These are phyloP conservation scores for Conomelus anceps DNA, from an alignment of 2,888 invertebrate genomes.

Conservation along the genomic window DNA sequence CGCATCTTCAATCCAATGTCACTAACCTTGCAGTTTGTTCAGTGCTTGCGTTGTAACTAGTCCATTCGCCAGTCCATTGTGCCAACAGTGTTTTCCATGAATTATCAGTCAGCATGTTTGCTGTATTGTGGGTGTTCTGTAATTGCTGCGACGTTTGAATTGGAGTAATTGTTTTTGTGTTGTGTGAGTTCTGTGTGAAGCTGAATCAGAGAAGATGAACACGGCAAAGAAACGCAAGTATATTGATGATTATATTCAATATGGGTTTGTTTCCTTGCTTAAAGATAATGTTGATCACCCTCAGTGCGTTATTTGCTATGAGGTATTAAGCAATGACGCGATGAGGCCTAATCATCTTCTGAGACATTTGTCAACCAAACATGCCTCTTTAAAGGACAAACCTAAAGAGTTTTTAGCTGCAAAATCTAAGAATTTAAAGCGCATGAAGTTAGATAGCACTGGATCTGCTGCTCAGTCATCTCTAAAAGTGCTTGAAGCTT, in stretches of 20 bases:
- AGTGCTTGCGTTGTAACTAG: no score
- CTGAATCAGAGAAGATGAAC: background rate
- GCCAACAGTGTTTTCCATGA: no score
- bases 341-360: constrained; percentile 7
- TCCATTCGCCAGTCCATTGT: no score
- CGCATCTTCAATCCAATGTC: no score
- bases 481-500: constrained; percentile 11
- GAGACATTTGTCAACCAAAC: constrained; percentile 12
- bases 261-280: constrained; percentile 4
- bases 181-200: background rate
- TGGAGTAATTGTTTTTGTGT: background rate
- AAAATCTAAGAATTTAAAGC: constrained; percentile 8
- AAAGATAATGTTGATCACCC: constrained; percentile 6
- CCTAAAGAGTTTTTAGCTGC: constrained; percentile 8
- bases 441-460: background rate
- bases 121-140: no score
- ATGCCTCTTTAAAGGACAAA: background rate
- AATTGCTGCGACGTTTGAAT: background rate
- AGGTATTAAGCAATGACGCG: constrained; percentile 3
- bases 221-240: background rate
- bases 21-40: no score
- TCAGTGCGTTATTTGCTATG: constrained; percentile 16
- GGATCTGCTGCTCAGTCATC: background rate
- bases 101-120: no score
- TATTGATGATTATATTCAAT: constrained; percentile 13